These are phyloP conservation scores for Aspidapion aeneum DNA, from an alignment of 2,888 invertebrate genomes.

Conservation along the genomic window DNA sequence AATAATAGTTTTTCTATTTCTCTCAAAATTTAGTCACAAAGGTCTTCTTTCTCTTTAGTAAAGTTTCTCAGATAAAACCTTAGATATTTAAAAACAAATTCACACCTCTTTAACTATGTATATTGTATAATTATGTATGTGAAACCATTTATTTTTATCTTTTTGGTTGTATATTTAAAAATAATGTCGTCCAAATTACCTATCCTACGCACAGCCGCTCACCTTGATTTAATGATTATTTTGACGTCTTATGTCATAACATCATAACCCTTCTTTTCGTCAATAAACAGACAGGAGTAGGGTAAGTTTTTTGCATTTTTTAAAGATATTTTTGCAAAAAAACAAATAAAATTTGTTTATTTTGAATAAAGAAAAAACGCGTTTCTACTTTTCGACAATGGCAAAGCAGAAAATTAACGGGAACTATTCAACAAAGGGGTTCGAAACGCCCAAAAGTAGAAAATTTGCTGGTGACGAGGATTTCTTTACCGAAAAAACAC, in stretches of 20 bases:
- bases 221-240: too few relatives aligned
- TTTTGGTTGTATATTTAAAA: too few relatives aligned
- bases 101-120: too few relatives aligned
- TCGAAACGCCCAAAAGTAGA: slow-evolving; percentile 21
- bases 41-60: too few relatives aligned
- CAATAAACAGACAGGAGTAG: background rate
- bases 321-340: background rate
- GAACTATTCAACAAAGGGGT: background rate
- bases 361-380: background rate
- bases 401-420: background rate
- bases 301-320: background rate
- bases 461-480: slow-evolving; percentile 24
- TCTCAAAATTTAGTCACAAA: too few relatives aligned
- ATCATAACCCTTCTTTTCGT: background rate
- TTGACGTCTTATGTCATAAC: background rate
- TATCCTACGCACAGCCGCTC: too few relatives aligned
- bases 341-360: background rate
- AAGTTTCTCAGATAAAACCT: too few relatives aligned
- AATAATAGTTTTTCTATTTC: too few relatives aligned
- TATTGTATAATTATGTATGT: too few relatives aligned
- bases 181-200: too few relatives aligned
- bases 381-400: background rate
- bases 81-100: too few relatives aligned
- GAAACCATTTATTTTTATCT: too few relatives aligned
- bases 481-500: slow-evolving; percentile 36